A percentile compares a stretch with the other conserved stretches of the same genome.
Conservation (phyloP, 2,797 vertebrate species). For the Leptodactylus fallax region DNA sequence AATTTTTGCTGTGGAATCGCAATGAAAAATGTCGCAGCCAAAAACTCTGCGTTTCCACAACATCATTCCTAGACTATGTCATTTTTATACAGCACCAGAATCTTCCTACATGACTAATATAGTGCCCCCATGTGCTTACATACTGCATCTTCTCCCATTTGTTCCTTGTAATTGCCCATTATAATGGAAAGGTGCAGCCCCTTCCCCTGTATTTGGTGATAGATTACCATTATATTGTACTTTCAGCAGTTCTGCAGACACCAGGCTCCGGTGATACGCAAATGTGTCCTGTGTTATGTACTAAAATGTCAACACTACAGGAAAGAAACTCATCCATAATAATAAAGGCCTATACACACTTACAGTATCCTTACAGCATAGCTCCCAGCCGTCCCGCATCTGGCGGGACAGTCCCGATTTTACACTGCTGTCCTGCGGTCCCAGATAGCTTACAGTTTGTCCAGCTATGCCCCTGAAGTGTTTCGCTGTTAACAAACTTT, state of each 20-base stretch:
- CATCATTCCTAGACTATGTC: no score
- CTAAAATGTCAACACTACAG: background rate
- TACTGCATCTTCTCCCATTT: background rate
- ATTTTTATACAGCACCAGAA: no score
- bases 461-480: no score
- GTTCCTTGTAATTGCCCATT: conserved; percentile 1
- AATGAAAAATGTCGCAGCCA: no score
- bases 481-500: no score
- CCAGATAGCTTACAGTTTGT: no score
- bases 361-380: background rate
- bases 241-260: background rate
- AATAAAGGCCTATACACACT: background rate
- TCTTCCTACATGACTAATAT: no score
- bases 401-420: no score
- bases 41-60: no score
- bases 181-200: conserved; percentile 1
- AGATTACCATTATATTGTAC: background rate
- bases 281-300: background rate
- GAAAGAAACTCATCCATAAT: background rate
- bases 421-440: no score
- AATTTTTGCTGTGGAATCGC: no score
- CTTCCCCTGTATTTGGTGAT: background rate
- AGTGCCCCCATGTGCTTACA: conserved; percentile 2
- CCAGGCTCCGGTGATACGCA: background rate
- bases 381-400: no score